These are phyloP conservation scores for Brachyptera risi DNA, from an alignment of 2,888 invertebrate species.

Conservation along the genomic window DNA sequence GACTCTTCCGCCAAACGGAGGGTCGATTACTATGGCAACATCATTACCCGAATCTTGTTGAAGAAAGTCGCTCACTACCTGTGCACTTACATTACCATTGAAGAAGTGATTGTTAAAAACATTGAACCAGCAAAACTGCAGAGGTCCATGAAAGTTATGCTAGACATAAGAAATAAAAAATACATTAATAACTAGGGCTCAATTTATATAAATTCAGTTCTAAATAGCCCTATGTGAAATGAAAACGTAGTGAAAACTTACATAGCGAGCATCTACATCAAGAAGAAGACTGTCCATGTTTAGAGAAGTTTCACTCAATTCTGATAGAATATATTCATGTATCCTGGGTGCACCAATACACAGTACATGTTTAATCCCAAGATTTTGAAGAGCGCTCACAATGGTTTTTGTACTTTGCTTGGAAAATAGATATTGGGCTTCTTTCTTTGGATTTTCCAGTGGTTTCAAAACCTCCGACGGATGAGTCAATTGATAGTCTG, in stretches of 20 bases:
- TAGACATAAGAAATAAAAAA: constrained; percentile 36
- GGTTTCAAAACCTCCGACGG: constrained; percentile 66
- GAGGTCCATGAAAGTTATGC: constrained; percentile 43
- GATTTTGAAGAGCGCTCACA: constrained; percentile 52
- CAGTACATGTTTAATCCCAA: constrained; percentile 54
- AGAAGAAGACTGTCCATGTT: constrained; percentile 62
- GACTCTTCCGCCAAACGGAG: constrained; percentile 87
- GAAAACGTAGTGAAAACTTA: too few species aligned
- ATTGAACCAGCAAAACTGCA: constrained; percentile 76
- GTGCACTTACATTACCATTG: constrained; percentile 42
- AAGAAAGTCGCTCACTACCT: constrained; percentile 34
- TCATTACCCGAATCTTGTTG: constrained; percentile 45
- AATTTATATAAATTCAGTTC: too few species aligned
- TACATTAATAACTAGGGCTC: too few species aligned
- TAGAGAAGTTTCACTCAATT: constrained; percentile 32
- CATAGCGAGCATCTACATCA: constrained; percentile 74
- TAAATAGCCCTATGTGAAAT: too few species aligned
- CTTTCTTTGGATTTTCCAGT: constrained; percentile 67
- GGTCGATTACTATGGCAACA: constrained; percentile 70
- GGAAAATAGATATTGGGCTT: constrained; percentile 86
- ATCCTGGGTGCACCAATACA: constrained; percentile 83
- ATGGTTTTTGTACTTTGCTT: constrained; percentile 62
- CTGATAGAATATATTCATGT: constrained; percentile 60
- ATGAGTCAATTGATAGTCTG: constrained; percentile 54
- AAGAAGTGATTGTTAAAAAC: constrained; percentile 90